These are phyloP conservation scores for Malthinus flaveolus DNA, from an alignment of 2,888 invertebrate species.

Conservation along the genomic window DNA sequence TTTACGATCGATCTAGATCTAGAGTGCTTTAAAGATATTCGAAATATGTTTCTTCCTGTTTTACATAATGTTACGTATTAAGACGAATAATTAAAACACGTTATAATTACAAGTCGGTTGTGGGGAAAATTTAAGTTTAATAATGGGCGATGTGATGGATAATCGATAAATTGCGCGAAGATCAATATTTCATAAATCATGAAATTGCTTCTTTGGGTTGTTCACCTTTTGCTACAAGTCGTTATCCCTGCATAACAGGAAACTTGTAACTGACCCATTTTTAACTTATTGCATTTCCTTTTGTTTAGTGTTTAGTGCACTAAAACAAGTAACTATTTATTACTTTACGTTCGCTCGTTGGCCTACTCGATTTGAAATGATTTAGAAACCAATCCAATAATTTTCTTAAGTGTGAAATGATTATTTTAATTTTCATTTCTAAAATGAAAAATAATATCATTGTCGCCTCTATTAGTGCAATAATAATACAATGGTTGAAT, in stretches of 20 bases:
- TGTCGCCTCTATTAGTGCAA: too few species aligned
- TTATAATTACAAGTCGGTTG: too few species aligned
- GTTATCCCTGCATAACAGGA: conserved; percentile 40
- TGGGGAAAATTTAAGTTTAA: too few species aligned
- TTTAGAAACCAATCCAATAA: conserved; percentile 1
- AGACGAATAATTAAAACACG: too few species aligned
- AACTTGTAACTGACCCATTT: conserved; percentile 40
- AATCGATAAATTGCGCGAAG: background rate
- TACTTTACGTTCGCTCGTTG: background rate
- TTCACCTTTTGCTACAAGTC: conserved; percentile 39
- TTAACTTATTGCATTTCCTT: conserved; percentile 28
- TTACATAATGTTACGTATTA: background rate
- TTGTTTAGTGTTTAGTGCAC: conserved; percentile 17
- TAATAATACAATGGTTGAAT: too few species aligned
- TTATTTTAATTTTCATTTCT: too few species aligned
- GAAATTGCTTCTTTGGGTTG: conserved; percentile 34
- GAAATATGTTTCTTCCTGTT: conserved; percentile 18
- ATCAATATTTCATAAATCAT: conserved; percentile 23
- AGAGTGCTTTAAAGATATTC: conserved; percentile 8
- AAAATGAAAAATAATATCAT: too few species aligned
- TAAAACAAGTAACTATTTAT: too few species aligned
- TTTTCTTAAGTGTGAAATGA: background rate
- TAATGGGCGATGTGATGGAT: too few species aligned
- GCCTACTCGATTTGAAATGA: background rate
- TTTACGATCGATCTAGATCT: conserved; percentile 24